Percentiles rank a stretch among this genome's conserved stretches.
phyloP scores from a whole-genome alignment of 1,140 invertebrate species.

The Drosophila kohkoa region DNA sequence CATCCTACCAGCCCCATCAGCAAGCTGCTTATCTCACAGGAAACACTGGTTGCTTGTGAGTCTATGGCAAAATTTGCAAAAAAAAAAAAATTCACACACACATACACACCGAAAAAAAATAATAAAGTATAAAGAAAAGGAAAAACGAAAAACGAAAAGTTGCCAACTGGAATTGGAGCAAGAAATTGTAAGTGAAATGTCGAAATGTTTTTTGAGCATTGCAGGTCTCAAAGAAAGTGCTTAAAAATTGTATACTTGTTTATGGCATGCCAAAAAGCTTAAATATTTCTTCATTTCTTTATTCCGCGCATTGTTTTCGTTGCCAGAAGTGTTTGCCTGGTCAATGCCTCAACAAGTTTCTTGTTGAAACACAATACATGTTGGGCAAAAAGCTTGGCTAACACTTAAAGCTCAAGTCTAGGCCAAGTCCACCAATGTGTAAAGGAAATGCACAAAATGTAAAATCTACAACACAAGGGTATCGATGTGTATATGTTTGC shows the following conservation, averaged over 20 bases:
- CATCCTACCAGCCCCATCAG: conserved; percentile 14
- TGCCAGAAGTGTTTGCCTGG: conserved; percentile 35
- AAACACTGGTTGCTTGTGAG: conserved; percentile 76
- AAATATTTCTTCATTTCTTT: conserved; percentile 39
- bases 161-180: conserved; percentile 72
- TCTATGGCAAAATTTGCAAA: conserved; percentile 13
- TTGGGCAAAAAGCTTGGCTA: conserved; percentile 24
- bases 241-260: conserved; percentile 62
- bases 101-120: background rate
- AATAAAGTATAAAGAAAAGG: conserved; percentile 5
- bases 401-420: conserved; percentile 21
- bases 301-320: conserved; percentile 13
- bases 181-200: conserved; percentile 70
- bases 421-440: conserved; percentile 30
- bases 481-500: conserved; percentile 7
- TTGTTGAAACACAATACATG: conserved; percentile 15
- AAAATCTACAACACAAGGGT: background rate
- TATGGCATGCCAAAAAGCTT: conserved; percentile 60
- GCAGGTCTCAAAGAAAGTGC: conserved; percentile 44
- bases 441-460: conserved; percentile 44
- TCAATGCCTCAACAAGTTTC: conserved; percentile 71
- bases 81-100: background rate
- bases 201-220: conserved; percentile 46
- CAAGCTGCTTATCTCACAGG: conserved; percentile 76
- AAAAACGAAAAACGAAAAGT: conserved; percentile 46